Evolutionary conservation across 37 sponge, comb jelly and placozoan species (phyloP), one percentile per base, ranked within the genome.

Genomic region (Agelas oroides): DNA sequence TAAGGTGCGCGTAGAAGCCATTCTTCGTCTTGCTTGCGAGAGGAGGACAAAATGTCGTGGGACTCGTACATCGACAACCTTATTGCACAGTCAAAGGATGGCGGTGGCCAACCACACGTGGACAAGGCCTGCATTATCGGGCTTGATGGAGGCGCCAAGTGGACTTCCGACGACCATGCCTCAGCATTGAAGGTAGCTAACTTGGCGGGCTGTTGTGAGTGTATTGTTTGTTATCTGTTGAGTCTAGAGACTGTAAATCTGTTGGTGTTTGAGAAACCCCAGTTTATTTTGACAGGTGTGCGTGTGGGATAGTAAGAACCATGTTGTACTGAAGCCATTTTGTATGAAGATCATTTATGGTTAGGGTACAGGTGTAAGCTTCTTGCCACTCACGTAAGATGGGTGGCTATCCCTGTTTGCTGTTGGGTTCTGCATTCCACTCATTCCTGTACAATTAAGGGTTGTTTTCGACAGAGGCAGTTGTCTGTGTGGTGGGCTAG

Each of bases 1-100:
- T n/a, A n/a, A n/a, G 35, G 58, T 57, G 52, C 59, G 31, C 27
- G 8, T 8, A 12, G 46, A 46, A 46, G 46, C 46, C 46, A 46
- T 46, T 8, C 8, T 46, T 12, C 46, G 46, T 46, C 6, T 46
- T 46, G 46, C 46, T 3, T 46, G 46, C 8, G 46, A 46, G 8
- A 46, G 8, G 8, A 46, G 46, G 46, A 46, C 46, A 46, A 46
- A 27, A 95, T 92, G 93, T 80, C 79, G 38, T 96, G 96, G 96
- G 94, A 96, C 56, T 74, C 85, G 12, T 96, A 96, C 71, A 64
- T 96, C 57, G 96, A 92, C 52, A 96, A 92, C 88, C 91, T 96
- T 38, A 69, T 88, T 14, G 96, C 91, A 5, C 95, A 95, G 65
- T 65, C 83, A 53, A 90, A 90, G 59, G 91, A 86, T 54, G 79